Percentiles rank a stretch among this genome's conserved stretches.
phyloP scores from a whole-genome alignment of 2,113 vertebrate species.

The Ascaphus truei region DNA sequence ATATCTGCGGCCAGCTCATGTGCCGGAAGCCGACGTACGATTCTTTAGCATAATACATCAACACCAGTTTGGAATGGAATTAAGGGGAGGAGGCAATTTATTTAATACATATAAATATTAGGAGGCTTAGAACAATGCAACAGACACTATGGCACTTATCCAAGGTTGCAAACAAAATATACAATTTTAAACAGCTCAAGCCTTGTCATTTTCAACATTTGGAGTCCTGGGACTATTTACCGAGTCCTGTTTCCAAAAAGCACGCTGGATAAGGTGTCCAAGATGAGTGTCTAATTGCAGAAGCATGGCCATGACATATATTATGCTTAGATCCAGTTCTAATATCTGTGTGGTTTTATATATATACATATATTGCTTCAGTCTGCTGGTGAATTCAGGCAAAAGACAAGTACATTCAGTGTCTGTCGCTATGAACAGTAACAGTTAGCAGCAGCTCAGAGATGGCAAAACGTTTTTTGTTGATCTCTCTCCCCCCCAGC shows the following conservation, averaged over 20 bases:
- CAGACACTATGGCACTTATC: slow-evolving; percentile 17
- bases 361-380: slow-evolving; percentile 31
- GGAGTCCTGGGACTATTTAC: not conserved
- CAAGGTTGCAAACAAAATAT: no score
- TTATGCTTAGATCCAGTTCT: slow-evolving; percentile 9
- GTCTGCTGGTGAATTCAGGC: slow-evolving; percentile 71
- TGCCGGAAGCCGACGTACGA: slow-evolving; percentile 23
- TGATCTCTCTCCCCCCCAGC: no score
- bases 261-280: not conserved
- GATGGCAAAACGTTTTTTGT: slow-evolving; percentile 40
- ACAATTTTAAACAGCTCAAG: no score
- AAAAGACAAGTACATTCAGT: slow-evolving; percentile 69
- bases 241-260: not conserved
- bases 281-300: not conserved
- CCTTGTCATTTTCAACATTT: not conserved
- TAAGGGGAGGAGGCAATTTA: slow-evolving; percentile 37
- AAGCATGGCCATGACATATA: not conserved
- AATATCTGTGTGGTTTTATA: not conserved
- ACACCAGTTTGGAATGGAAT: slow-evolving; percentile 47
- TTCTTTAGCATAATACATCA: slow-evolving; percentile 10
- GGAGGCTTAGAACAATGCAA: slow-evolving; percentile 33
- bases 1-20: slow-evolving; percentile 47
- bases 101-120: slow-evolving; percentile 44
- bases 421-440: slow-evolving; percentile 67
- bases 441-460: slow-evolving; percentile 74